Evolutionary conservation across 2,113 vertebrate species (phyloP).

Genomic region (Andinoacara biseriatus): DNA sequence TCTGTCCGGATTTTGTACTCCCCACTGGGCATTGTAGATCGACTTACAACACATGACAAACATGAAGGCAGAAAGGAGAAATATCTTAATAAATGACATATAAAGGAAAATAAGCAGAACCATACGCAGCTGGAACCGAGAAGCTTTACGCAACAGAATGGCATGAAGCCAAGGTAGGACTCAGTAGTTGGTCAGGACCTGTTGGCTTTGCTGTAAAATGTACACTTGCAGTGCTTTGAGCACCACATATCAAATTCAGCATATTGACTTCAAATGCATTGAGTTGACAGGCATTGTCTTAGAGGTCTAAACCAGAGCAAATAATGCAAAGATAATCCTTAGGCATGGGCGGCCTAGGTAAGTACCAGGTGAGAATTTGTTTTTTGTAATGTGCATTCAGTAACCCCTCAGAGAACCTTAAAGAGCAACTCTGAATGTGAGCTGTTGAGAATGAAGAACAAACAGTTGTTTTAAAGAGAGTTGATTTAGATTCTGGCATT

Average conservation of each 20-base stretch:
- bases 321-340: background rate
- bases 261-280: background rate
- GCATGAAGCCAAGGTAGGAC: background rate
- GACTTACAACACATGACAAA: slow-evolving; percentile 5
- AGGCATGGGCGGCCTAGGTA: background rate
- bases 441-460: background rate
- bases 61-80: slow-evolving; percentile 6
- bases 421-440: background rate
- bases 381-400: background rate
- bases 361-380: background rate
- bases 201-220: background rate
- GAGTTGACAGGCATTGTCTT: background rate
- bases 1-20: background rate
- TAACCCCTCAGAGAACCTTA: background rate
- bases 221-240: background rate
- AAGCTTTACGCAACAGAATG: background rate
- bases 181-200: background rate
- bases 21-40: slow-evolving; percentile 7
- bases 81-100: background rate
- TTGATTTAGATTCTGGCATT: slow-evolving; percentile 35
- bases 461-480: background rate
- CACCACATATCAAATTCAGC: background rate
- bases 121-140: background rate
- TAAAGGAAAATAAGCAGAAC: slow-evolving; percentile 9
- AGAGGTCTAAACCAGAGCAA: background rate